Base-by-base conservation (phyloP, 2,888 invertebrate genomes). In the Monochamus alternatus region DNA sequence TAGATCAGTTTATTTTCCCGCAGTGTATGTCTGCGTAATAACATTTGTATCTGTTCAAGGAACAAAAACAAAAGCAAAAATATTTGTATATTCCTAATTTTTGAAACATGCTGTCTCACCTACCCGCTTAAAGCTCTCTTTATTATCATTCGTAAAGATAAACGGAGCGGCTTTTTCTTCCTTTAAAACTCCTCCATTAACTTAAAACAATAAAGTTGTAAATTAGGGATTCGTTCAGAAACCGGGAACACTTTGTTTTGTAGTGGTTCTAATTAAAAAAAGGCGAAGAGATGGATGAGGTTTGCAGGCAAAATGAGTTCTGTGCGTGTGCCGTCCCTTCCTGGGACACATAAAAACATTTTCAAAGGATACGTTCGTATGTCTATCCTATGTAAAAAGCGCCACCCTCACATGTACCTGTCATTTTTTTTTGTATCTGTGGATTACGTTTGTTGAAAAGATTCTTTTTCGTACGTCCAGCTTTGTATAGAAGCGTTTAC, bases 221-320 rank as follows among this genome's bases (percentile, higher is more conserved):
- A 74, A 68, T 74, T 74, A 75, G 69, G 51, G 22, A 75, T 74
- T 69, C 74, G 43, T 52, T 62, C 65, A 43, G 52, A 69, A 76
- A 47, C 62, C 52, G 55, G 58, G 72, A 77, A 60, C 68, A 68
- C 62, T 69, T 77, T 75, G 75, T 75, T 75, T 69, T 73, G 73
- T 67, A 64, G 64, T 76, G 38, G 69, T 43, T 73, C 68, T 79
- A 79, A 79, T 79, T 78, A 79, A 73, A 79, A 22, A 75, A 64
- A 75, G 63, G 44, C 65, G 71, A 55, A 44, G 65, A 47, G 70
- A 75, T 69, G 63, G 72, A 74, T 72, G 71, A 7, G 0, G 44
- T 59, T 38, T n/a, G 52, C 67, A 38, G 73, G 69, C 74, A 70
- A 73, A 73, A 75, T 71, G 63, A 72, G 75, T 66, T 43, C 60